These are phyloP conservation scores for Pseudobourletiella spinata DNA, from an alignment of 1,140 invertebrate species.

Conservation along the genomic window DNA sequence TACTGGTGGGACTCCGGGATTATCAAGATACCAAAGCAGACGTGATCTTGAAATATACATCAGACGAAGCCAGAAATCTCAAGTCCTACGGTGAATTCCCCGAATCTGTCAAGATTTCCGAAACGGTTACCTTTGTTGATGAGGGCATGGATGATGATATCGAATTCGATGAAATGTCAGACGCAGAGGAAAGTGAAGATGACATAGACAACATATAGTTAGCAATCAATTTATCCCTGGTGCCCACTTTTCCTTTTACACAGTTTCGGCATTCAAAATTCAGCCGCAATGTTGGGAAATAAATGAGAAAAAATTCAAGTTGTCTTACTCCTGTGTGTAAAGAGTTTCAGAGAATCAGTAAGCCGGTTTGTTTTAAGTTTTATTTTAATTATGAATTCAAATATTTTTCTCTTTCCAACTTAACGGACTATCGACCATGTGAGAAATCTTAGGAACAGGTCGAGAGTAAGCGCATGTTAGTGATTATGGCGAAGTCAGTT, in stretches of 20 bases:
- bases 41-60: conserved; percentile 98
- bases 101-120: conserved; percentile 70
- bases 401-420: no score
- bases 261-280: background rate
- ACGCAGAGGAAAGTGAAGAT: conserved; percentile 67
- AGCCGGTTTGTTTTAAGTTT: no score
- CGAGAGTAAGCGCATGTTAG: no score
- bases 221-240: background rate
- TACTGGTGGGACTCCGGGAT: conserved; percentile 73
- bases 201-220: conserved; percentile 46
- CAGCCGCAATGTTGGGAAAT: no score
- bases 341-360: no score
- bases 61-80: conserved; percentile 96
- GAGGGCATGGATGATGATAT: conserved; percentile 91
- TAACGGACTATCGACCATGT: no score
- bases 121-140: conserved; percentile 82
- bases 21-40: conserved; percentile 99
- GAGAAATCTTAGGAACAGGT: no score
- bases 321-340: no score
- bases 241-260: background rate
- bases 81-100: conserved; percentile 99
- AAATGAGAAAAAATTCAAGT: no score
- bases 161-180: conserved; percentile 70
- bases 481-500: no score
- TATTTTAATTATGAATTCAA: no score